phyloP scores from a whole-genome alignment of 1,140 invertebrate species.

The Polypedilum pembai region DNA sequence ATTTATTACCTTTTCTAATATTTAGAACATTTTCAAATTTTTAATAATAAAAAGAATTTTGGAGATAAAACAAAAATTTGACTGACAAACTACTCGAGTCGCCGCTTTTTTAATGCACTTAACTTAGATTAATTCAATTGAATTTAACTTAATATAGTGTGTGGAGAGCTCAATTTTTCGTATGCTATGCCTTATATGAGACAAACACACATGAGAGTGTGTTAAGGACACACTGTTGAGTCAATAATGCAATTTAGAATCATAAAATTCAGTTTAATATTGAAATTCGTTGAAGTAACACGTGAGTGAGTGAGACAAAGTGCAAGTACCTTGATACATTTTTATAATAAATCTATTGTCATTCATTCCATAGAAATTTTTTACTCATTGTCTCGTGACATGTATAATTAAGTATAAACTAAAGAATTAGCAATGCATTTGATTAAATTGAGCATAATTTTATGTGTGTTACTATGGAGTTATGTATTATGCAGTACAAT shows the following conservation, averaged over 20 bases:
- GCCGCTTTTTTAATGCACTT: not conserved
- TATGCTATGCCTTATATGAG: not conserved
- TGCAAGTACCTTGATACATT: not conserved
- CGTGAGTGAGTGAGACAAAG: not conserved
- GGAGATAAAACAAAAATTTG: too few relatives aligned
- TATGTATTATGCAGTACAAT: not conserved
- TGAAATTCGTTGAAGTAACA: constrained; percentile 20
- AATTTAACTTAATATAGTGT: not conserved
- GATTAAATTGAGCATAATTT: not conserved
- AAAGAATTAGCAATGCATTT: not conserved
- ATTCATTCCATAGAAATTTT: not conserved
- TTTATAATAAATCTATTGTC: not conserved
- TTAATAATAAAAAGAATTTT: too few relatives aligned
- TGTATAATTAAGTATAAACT: not conserved
- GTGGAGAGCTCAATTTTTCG: not conserved
- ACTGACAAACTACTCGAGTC: too few relatives aligned
- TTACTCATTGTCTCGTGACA: not conserved
- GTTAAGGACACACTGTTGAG: not conserved
- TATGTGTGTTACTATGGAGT: not conserved
- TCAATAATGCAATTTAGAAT: not conserved
- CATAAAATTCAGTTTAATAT: constrained; percentile 18
- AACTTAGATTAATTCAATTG: constrained; percentile 2
- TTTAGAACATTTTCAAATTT: too few relatives aligned
- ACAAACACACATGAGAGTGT: not conserved
- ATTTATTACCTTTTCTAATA: too few relatives aligned